phyloP scores from a whole-genome alignment of 2,113 vertebrate genomes.

The Madoqua kirkii region DNA sequence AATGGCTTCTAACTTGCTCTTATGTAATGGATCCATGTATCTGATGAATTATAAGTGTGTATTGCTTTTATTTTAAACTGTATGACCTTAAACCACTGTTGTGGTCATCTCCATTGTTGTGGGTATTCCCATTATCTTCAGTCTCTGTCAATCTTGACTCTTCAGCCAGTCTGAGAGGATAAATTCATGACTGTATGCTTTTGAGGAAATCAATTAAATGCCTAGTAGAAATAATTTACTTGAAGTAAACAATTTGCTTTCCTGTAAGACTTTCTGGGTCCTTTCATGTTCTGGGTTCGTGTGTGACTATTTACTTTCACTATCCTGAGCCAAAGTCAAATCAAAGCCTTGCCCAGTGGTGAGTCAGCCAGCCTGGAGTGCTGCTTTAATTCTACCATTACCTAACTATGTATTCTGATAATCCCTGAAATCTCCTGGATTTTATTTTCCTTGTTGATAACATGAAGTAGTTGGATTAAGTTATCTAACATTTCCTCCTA shows the following conservation, averaged over 20 bases:
- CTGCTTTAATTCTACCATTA: neutral
- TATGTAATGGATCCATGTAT: neutral
- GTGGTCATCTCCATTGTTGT: neutral
- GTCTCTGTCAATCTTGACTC: neutral
- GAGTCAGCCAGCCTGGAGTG: neutral
- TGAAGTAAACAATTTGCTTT: neutral
- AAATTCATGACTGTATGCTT: neutral
- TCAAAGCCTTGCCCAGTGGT: neutral
- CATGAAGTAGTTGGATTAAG: neutral
- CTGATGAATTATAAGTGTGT: neutral
- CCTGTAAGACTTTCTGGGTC: neutral
- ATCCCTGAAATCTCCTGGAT: neutral
- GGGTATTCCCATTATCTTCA: neutral
- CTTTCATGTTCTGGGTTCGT: neutral
- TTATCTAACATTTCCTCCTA: neutral
- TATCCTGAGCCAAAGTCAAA: neutral
- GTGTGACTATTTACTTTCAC: neutral
- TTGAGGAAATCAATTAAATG: neutral
- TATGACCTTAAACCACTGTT: neutral
- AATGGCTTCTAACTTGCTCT: neutral
- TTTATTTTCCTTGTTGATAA: conserved; percentile 15
- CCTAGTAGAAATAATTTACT: neutral
- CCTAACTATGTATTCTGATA: neutral
- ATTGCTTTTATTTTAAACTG: neutral
- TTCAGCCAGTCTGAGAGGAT: neutral